phyloP scores from a whole-genome alignment of 30 jellyfish, hydroid and myxozoan genomes.

The Nemopilema nomurai region DNA sequence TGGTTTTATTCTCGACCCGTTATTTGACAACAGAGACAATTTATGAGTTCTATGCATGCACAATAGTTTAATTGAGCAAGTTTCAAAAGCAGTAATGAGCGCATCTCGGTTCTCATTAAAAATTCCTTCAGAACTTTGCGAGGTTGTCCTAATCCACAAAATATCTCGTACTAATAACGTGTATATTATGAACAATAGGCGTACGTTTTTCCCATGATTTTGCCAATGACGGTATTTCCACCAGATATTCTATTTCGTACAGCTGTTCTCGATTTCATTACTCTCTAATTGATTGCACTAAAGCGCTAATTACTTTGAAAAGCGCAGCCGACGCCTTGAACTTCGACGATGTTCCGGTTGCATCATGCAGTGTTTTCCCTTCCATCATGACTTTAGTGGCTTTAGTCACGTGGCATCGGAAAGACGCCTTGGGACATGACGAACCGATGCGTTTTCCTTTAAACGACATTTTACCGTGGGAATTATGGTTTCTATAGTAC shows the following conservation, averaged over 20 bases:
- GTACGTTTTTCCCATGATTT: neutral
- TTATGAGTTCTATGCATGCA: no score
- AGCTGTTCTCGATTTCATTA: neutral
- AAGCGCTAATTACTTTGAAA: neutral
- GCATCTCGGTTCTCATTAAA: no score
- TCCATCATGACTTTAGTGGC: neutral
- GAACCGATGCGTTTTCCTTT: neutral
- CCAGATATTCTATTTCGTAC: no score
- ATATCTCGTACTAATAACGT: neutral
- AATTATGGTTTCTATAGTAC: no score
- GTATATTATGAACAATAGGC: neutral
- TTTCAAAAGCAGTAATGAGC: no score
- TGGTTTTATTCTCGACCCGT: no score
- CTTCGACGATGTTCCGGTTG: neutral
- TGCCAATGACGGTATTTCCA: no score
- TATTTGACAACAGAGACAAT: no score
- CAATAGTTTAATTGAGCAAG: no score
- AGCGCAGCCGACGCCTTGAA: neutral
- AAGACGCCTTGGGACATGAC: neutral
- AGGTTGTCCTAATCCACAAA: no score
- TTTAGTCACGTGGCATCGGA: neutral
- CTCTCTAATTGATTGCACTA: neutral
- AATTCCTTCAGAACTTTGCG: no score
- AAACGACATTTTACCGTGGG: neutral
- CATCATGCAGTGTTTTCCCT: neutral